Evolutionary conservation across 2,888 invertebrate genomes (phyloP).

Genomic region (Chromoteleia sp.): DNA sequence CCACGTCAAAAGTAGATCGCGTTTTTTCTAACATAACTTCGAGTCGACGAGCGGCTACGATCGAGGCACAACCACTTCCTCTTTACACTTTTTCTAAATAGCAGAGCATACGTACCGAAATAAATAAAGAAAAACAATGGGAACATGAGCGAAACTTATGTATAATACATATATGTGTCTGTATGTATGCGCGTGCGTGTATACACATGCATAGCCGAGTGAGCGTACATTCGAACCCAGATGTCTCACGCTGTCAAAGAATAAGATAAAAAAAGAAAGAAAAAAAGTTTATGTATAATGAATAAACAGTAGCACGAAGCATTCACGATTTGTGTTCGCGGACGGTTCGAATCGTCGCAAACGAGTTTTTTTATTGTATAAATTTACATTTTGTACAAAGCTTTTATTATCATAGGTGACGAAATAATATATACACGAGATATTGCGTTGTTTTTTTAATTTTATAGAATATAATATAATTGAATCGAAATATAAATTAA

Average conservation of each 20-base stretch:
- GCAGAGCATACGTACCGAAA: constrained; percentile 53
- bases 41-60: constrained; percentile 58
- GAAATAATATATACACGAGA: constrained; percentile 82
- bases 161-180: constrained; percentile 48
- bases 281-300: constrained; percentile 10
- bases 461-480: constrained; percentile 82
- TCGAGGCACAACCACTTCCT: constrained; percentile 74
- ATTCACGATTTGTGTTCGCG: constrained; percentile 77
- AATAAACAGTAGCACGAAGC: constrained; percentile 34
- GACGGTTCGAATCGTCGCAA: constrained; percentile 76
- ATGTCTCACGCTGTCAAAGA: constrained; percentile 65
- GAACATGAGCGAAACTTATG: constrained; percentile 47
- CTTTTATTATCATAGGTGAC: constrained; percentile 83
- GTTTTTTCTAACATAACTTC: constrained; percentile 42
- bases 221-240: constrained; percentile 25
- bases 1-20: constrained; percentile 39
- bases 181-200: constrained; percentile 51
- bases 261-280: constrained; percentile 4
- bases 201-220: constrained; percentile 17
- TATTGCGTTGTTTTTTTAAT: constrained; percentile 84
- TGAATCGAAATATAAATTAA: constrained; percentile 76
- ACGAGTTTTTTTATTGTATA: constrained; percentile 83
- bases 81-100: constrained; percentile 78
- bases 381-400: constrained; percentile 84
- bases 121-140: constrained; percentile 59